Conservation (phyloP, 2,113 vertebrate species). For the Chunga burmeisteri region DNA sequence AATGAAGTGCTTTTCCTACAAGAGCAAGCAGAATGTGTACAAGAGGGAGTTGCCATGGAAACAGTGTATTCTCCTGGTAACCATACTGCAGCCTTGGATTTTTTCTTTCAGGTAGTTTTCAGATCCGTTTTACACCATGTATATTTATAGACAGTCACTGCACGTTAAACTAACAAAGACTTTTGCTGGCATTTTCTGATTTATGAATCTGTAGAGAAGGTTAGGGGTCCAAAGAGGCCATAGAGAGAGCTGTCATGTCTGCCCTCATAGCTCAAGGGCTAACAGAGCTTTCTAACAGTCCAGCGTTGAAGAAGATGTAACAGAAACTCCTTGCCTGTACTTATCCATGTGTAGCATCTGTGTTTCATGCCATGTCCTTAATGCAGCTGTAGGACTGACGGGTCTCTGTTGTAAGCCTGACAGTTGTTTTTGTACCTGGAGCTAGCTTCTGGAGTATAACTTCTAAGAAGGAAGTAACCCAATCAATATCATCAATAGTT, state of each 20-base stretch:
- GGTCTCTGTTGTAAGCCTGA: not conserved
- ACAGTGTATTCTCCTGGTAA: constrained; percentile 80
- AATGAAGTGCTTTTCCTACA: constrained; percentile 90
- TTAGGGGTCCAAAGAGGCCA: not conserved
- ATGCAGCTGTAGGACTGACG: rapidly evolving
- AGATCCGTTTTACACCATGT: not conserved
- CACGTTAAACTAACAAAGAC: not conserved
- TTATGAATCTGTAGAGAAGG: not conserved
- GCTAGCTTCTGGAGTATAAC: not conserved
- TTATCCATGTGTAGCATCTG: rapidly evolving
- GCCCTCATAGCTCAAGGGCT: not conserved
- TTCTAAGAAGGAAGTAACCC: not conserved
- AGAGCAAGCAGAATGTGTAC: constrained; percentile 90
- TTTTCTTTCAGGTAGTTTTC: constrained; percentile 91
- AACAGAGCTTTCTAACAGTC: not conserved
- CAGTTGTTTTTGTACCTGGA: not conserved
- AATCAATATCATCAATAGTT: not conserved
- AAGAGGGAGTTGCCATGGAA: constrained; percentile 93
- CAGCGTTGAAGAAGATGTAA: not conserved
- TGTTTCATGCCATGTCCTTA: rapidly evolving
- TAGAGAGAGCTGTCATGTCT: not conserved
- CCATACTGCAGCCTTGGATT: constrained; percentile 86
- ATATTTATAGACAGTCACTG: not conserved
- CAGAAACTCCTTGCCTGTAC: not conserved
- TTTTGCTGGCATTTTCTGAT: not conserved